A percentile compares a stretch with the other conserved stretches of the same genome.
Evolutionary conservation across 2,113 vertebrate species (phyloP).

Genomic region (Ciconia maguari): DNA sequence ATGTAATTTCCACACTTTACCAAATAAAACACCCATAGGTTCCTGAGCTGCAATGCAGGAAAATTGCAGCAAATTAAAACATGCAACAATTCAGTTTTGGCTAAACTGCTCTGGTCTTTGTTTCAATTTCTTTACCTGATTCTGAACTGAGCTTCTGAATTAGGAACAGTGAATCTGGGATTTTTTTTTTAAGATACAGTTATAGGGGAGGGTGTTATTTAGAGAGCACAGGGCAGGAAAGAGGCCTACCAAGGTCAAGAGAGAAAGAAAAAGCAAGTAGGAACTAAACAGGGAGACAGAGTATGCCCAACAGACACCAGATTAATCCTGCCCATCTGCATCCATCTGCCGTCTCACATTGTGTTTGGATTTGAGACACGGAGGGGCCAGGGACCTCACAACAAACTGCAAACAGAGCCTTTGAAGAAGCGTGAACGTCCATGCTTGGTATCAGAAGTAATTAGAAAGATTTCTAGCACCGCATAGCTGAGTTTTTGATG

Average conservation of each 20-base stretch:
- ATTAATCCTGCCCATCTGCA: not conserved
- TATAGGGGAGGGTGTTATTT: not conserved
- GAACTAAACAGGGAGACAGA: not conserved
- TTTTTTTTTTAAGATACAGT: not conserved
- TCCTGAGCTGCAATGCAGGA: not conserved
- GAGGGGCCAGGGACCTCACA: not conserved
- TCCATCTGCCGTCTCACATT: not conserved
- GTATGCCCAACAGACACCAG: not conserved
- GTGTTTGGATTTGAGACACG: not conserved
- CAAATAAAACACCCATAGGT: slow-evolving; percentile 24
- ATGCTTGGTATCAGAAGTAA: rapidly evolving
- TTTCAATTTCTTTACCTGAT: slow-evolving; percentile 35
- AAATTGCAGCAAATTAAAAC: slow-evolving; percentile 42
- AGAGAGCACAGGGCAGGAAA: not conserved
- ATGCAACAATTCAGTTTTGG: not conserved
- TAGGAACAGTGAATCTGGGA: not conserved
- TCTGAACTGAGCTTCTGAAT: slow-evolving; percentile 53
- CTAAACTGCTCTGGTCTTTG: not conserved
- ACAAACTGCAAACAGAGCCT: not conserved
- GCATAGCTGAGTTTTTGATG: not conserved
- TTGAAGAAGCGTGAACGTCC: rapidly evolving
- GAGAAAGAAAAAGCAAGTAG: not conserved
- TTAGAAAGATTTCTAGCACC: not conserved
- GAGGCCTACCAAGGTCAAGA: not conserved
- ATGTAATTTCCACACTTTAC: slow-evolving; percentile 70